Base-by-base conservation (phyloP, 30 jellyfish, hydroid and myxozoan species). In the Aurelia aurita region DNA sequence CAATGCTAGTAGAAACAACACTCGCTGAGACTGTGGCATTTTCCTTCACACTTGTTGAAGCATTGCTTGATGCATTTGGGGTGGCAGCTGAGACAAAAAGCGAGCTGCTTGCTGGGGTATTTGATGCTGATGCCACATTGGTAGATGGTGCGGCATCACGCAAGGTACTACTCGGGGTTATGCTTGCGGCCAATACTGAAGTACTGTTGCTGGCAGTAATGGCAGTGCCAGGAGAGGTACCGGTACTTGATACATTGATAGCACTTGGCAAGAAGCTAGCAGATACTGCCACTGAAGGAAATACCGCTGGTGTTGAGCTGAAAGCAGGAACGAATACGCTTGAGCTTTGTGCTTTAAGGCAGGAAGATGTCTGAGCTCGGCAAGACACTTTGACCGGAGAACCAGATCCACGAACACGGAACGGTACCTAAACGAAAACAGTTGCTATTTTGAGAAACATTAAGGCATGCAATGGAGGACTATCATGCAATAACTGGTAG, bases 381-480 rank as follows among this genome's bases (percentile, higher is more conserved):
- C 93, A 83, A 31, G 67, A 39, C n/a, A 83, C 93, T 6, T 72
- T 72, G 12, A 83, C 87, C 4, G 93, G 72, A 23, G 47, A 39
- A 16, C 93, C 93, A 19, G 86, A 14, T 5, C 46, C 31, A 27
- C 44, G 62, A 23, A 83, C 87, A 60, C 80, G 85, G 28, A 83
- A 83, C 53, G 79, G 35, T 0, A 83, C 87, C 93, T 83, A 23
- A 28, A 70, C 22, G 44, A 60, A 44, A 39, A 71, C 6, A 46
- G 26, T 3, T 22, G 18, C 3, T 4, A 12, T 65, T n/a, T 39
- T 23, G 9, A n/a, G 31, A 32, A 14, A 5, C 16, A 39, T 6
- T 9, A 7, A 2, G 9, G 51, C 51, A 6, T 39, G 0, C n/a
- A n/a, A n/a, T n/a, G 51, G 51, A 39, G 9, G 51, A 39, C 51